These are phyloP conservation scores for Episyrphus balteatus DNA, from an alignment of 1,140 invertebrate species.

Conservation along the genomic window DNA sequence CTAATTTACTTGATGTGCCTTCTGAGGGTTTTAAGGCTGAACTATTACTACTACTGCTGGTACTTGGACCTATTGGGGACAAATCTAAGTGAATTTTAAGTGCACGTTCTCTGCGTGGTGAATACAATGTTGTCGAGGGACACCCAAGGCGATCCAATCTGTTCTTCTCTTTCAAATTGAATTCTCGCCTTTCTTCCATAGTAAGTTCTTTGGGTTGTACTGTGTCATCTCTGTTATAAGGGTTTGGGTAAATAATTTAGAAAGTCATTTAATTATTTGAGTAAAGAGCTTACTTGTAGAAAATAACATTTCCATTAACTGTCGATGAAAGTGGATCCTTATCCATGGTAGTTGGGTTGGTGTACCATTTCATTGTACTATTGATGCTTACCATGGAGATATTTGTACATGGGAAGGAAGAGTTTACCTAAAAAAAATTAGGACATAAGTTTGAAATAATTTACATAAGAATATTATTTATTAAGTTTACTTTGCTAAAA, in stretches of 20 bases:
- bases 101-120: slow-evolving; percentile 53
- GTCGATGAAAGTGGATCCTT: slow-evolving; percentile 22
- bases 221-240: slow-evolving; percentile 46
- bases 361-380: slow-evolving; percentile 20
- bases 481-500: slow-evolving; percentile 44
- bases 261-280: not conserved
- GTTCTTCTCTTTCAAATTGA: slow-evolving; percentile 47
- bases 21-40: too few relatives aligned
- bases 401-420: slow-evolving; percentile 31
- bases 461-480: not conserved
- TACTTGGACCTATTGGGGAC: slow-evolving; percentile 14
- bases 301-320: slow-evolving; percentile 25
- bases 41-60: too few relatives aligned
- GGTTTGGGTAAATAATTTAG: not conserved
- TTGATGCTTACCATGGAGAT: slow-evolving; percentile 30
- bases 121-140: slow-evolving; percentile 35
- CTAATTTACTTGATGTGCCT: too few relatives aligned
- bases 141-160: slow-evolving; percentile 35
- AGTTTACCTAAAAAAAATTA: slow-evolving; percentile 17
- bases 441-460: not conserved
- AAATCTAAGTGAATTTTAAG: slow-evolving; percentile 63
- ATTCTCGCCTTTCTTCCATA: slow-evolving; percentile 49
- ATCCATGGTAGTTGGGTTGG: slow-evolving; percentile 19
- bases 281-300: slow-evolving; percentile 27
- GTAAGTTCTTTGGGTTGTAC: slow-evolving; percentile 48